These are phyloP conservation scores for Ladona fulva DNA, from an alignment of 1,140 invertebrate species.

Conservation along the genomic window DNA sequence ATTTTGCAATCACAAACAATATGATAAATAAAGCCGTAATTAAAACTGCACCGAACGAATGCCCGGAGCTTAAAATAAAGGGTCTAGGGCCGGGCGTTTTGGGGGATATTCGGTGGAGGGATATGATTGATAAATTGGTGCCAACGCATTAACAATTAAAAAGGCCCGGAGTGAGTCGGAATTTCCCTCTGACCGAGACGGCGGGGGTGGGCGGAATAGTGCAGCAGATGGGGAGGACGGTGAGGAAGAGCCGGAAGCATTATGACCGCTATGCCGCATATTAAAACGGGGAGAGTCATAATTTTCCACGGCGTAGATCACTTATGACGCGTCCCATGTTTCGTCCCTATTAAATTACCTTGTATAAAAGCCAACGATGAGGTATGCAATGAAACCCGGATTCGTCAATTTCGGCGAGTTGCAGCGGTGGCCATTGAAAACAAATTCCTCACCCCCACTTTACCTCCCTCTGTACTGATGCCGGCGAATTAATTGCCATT, in stretches of 20 bases:
- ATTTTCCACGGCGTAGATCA: conserved; percentile 1
- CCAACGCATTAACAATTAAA: background rate
- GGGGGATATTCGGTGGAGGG: background rate
- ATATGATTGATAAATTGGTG: background rate
- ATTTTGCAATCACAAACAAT: conserved; percentile 4
- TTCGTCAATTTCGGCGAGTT: background rate
- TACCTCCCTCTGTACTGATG: background rate
- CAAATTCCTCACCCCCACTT: background rate
- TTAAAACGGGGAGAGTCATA: background rate
- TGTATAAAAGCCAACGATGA: conserved; percentile 9
- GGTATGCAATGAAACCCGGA: conserved; percentile 3
- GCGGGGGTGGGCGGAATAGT: background rate
- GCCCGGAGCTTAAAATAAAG: background rate
- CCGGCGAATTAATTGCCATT: background rate
- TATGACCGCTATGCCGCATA: background rate
- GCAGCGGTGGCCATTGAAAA: conserved; percentile 6
- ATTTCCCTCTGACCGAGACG: too few species aligned
- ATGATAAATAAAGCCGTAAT: background rate
- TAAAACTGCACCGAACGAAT: conserved; percentile 5
- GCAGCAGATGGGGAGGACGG: background rate
- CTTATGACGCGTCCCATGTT: conserved; percentile 2
- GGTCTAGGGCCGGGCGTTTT: background rate
- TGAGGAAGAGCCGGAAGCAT: background rate
- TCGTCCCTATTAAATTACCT: background rate
- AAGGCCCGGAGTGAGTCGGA: background rate